Evolutionary conservation across 2,888 invertebrate species (phyloP).

Genomic region (Amblyjoppa proteus): DNA sequence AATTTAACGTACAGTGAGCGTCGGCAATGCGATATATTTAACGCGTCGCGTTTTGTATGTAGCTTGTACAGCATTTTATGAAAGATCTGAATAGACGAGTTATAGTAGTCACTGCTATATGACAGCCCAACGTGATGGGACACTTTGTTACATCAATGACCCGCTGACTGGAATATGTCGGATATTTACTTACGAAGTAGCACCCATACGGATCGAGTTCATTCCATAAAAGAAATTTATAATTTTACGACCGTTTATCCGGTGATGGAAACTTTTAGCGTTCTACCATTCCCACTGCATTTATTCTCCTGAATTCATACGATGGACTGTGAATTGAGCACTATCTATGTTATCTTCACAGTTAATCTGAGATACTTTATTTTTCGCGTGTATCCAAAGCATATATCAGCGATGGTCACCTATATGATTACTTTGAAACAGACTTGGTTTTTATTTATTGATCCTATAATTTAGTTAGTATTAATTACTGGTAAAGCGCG

Average conservation of each 20-base stretch:
- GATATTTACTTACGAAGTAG: background rate
- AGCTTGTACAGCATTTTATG: conserved; percentile 1
- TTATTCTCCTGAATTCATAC: conserved; percentile 61
- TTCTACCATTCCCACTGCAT: conserved; percentile 70
- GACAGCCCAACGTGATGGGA: conserved; percentile 23
- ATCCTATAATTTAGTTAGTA: conserved; percentile 32
- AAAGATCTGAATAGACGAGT: conserved; percentile 28
- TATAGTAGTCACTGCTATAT: conserved; percentile 3
- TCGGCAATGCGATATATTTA: conserved; percentile 24
- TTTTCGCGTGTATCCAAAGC: background rate
- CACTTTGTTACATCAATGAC: background rate
- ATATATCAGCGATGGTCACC: background rate
- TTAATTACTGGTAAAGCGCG: background rate
- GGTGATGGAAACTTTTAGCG: conserved; percentile 48
- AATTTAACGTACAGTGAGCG: conserved; percentile 16
- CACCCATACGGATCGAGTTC: conserved; percentile 59
- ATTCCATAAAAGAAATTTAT: conserved; percentile 62
- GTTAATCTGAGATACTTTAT: conserved; percentile 14
- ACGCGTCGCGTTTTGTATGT: conserved; percentile 4
- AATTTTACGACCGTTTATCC: conserved; percentile 23
- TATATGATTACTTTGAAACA: conserved; percentile 5
- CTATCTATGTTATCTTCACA: conserved; percentile 11
- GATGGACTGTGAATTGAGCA: conserved; percentile 26
- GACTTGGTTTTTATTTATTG: conserved; percentile 13
- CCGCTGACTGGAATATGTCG: conserved; percentile 17